phyloP scores from a whole-genome alignment of 1,140 invertebrate genomes.

The Zaprionus taronus region DNA sequence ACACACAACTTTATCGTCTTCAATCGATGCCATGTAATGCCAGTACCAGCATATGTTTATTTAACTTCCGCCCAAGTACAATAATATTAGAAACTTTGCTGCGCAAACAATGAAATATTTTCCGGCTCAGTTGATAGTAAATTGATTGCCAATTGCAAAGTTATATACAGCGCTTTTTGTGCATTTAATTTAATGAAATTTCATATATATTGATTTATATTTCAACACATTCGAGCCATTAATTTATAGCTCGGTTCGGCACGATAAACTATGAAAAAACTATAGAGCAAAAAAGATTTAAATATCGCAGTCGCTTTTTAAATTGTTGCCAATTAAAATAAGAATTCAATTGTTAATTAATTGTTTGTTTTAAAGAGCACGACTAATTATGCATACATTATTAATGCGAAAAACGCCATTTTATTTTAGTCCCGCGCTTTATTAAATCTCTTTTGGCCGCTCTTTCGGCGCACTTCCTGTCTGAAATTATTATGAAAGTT shows the following conservation, averaged over 20 bases:
- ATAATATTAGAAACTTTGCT: constrained; percentile 10
- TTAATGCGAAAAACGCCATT: constrained; percentile 19
- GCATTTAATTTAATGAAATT: constrained; percentile 11
- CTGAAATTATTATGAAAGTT: constrained; percentile 46
- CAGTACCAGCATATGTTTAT: constrained; percentile 17
- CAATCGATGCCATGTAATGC: constrained; percentile 11
- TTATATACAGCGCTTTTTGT: background rate
- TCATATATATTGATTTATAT: constrained; percentile 4
- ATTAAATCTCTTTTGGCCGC: constrained; percentile 36
- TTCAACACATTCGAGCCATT: background rate
- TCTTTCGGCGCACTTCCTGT: constrained; percentile 45
- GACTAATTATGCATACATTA: constrained; percentile 13
- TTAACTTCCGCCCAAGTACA: constrained; percentile 7
- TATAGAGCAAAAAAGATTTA: background rate
- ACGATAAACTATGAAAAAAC: constrained; percentile 18
- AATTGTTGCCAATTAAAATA: constrained; percentile 14
- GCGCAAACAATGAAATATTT: constrained; percentile 4
- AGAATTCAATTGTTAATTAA: constrained; percentile 23
- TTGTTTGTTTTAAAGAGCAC: constrained; percentile 8
- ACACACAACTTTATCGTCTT: constrained; percentile 21
- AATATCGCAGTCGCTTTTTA: constrained; percentile 11
- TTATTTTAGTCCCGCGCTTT: constrained; percentile 15
- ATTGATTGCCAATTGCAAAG: constrained; percentile 3
- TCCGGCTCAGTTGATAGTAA: background rate
- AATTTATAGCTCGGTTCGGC: background rate